Percentiles rank a stretch among this genome's conserved stretches.
Conservation (phyloP, 2,888 invertebrate genomes). For the Macaria notata region DNA sequence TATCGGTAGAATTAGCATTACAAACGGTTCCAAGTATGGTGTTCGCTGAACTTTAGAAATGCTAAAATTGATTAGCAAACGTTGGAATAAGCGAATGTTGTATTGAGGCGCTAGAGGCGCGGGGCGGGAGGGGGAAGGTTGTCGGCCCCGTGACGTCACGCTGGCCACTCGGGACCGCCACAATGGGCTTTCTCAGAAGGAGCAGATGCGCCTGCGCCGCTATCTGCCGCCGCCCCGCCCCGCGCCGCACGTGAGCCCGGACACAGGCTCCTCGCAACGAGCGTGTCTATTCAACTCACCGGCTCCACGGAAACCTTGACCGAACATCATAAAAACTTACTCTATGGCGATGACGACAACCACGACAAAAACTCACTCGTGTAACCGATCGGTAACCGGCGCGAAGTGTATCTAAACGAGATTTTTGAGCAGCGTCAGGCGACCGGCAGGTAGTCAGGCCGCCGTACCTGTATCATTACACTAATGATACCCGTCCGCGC, state of each 20-base stretch:
- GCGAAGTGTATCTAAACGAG: constrained; percentile 66
- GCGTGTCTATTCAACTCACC: constrained; percentile 25
- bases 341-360: constrained; percentile 50
- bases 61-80: constrained; percentile 44
- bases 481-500: constrained; percentile 59
- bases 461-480: constrained; percentile 75
- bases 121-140: constrained; percentile 66
- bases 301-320: constrained; percentile 36
- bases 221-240: constrained; percentile 58
- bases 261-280: constrained; percentile 35
- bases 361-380: constrained; percentile 65
- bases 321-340: constrained; percentile 48
- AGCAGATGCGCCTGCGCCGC: constrained; percentile 76
- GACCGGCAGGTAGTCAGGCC: constrained; percentile 66
- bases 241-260: constrained; percentile 49
- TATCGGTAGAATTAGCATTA: constrained; percentile 28
- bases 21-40: constrained; percentile 35
- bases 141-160: constrained; percentile 81
- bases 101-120: constrained; percentile 32
- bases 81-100: constrained; percentile 35
- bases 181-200: constrained; percentile 79
- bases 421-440: constrained; percentile 56
- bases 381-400: constrained; percentile 52
- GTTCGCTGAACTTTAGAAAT: constrained; percentile 36
- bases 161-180: constrained; percentile 77